Conservation (phyloP, 2,113 vertebrate genomes). For the Hemibagrus wyckioides region DNA sequence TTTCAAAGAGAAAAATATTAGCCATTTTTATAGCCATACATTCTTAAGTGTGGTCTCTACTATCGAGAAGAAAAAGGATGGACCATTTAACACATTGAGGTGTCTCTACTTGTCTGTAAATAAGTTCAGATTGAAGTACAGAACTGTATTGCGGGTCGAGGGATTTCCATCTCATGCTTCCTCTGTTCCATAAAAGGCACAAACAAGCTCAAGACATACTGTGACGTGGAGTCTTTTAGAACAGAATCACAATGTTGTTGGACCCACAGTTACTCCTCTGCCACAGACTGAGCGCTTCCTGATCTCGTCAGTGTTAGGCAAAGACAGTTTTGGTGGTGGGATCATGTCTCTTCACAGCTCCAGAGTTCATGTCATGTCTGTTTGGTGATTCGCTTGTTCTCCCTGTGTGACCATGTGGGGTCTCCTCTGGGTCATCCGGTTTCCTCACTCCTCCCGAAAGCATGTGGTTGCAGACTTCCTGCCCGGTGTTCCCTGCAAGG, state of each 20-base stretch:
- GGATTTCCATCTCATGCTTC: not conserved
- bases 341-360: not conserved
- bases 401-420: not conserved
- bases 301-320: not conserved
- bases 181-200: not conserved
- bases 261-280: not conserved
- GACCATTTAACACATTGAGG: too few relatives aligned
- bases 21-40: not conserved
- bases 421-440: not conserved
- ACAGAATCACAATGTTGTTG: not conserved
- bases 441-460: not conserved
- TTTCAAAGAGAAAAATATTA: not conserved
- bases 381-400: not conserved
- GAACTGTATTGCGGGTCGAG: not conserved
- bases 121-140: not conserved
- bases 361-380: not conserved
- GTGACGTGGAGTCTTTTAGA: not conserved
- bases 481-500: not conserved
- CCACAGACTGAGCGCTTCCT: not conserved
- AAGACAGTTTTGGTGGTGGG: not conserved
- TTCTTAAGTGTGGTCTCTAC: too few relatives aligned
- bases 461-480: not conserved
- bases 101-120: too few relatives aligned
- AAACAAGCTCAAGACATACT: not conserved
- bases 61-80: not conserved